Evolutionary conservation across 92 coral and sea anemone genomes (phyloP).

Genomic region (Phenganax marumi): DNA sequence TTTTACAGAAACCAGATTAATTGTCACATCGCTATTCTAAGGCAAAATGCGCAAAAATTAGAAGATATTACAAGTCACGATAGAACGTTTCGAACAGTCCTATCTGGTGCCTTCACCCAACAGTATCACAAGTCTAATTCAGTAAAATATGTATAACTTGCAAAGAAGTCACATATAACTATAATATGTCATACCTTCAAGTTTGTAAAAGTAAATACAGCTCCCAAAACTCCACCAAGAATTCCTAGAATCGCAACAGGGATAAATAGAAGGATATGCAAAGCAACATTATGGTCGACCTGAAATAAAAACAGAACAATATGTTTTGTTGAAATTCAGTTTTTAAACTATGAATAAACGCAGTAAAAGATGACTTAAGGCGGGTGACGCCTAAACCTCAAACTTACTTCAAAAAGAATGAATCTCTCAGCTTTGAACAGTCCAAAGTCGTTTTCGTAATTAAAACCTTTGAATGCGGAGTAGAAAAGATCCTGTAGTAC

Average conservation of each 20-base stretch:
- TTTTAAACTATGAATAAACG: background rate
- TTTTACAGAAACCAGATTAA: too few species aligned
- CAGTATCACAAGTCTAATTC: too few species aligned
- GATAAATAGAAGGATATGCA: constrained; percentile 85
- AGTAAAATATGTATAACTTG: too few species aligned
- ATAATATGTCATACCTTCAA: constrained; percentile 64
- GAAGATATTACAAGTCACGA: too few species aligned
- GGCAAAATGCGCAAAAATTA: background rate
- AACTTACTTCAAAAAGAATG: constrained; percentile 82
- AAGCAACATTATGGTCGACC: constrained; percentile 92
- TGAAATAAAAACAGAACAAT: constrained; percentile 38
- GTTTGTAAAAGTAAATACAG: constrained; percentile 82
- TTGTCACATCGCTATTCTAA: too few species aligned
- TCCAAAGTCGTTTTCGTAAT: constrained; percentile 92
- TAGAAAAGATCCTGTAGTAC: constrained; percentile 81
- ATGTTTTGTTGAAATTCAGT: background rate
- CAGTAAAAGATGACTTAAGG: background rate
- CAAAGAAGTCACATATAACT: too few species aligned
- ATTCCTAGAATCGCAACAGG: constrained; percentile 87
- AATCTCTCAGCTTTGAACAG: constrained; percentile 90
- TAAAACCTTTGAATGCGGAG: constrained; percentile 97
- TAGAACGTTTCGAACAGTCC: too few species aligned
- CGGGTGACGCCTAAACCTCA: background rate
- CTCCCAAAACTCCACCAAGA: constrained; percentile 89
- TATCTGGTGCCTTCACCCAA: too few species aligned